These are phyloP conservation scores for Xenus cinereus DNA, from an alignment of 2,113 vertebrate species.

Conservation along the genomic window DNA sequence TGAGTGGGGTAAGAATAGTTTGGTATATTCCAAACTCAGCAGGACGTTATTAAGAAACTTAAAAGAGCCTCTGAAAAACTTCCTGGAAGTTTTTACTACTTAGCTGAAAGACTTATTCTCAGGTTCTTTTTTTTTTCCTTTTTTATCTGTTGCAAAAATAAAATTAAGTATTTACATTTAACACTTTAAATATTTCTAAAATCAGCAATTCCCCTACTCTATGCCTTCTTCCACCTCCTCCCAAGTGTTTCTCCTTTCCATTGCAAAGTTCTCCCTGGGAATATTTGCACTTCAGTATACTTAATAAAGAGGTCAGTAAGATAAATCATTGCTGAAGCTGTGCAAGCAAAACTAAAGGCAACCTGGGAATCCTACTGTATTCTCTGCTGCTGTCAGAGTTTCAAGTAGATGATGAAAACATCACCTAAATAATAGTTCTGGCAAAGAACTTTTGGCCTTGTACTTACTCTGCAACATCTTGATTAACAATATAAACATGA, in stretches of 20 bases:
- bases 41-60: not conserved
- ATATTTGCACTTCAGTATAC: not conserved
- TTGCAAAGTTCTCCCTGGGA: not conserved
- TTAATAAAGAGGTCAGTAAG: not conserved
- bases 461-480: not conserved
- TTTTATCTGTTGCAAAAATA: not conserved
- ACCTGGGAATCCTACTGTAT: not conserved
- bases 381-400: not conserved
- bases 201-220: not conserved
- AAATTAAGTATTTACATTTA: not conserved
- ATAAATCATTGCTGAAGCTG: not conserved
- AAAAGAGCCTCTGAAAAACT: not conserved
- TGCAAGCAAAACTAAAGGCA: not conserved
- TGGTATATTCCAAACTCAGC: not conserved
- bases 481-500: not conserved
- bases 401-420: not conserved
- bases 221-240: not conserved
- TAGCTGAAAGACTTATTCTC: not conserved
- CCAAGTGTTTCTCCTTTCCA: not conserved
- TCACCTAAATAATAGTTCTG: not conserved
- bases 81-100: not conserved
- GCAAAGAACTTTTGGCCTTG: not conserved
- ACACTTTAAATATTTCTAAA: not conserved
- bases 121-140: not conserved
- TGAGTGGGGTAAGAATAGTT: not conserved